Conservation (phyloP, 2,888 invertebrate species). For the Cylloceria caligata region DNA sequence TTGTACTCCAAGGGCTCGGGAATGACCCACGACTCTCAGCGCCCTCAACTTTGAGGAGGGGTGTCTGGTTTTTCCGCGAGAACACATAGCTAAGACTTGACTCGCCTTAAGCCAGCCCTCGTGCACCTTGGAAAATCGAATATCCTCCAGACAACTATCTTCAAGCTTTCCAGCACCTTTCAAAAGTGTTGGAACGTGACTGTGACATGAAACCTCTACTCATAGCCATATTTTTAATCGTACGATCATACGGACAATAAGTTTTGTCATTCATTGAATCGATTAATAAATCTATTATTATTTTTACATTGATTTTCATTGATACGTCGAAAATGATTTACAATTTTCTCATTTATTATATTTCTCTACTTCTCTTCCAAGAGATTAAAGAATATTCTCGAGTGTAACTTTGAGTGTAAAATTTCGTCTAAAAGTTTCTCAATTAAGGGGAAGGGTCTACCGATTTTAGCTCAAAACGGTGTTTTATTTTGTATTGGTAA, state of each 20-base stretch:
- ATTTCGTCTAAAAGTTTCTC: too few species aligned
- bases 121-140: background rate
- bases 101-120: background rate
- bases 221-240: background rate
- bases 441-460: too few species aligned
- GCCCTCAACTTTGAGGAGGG: background rate
- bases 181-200: background rate
- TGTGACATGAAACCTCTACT: background rate
- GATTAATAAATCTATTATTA: background rate
- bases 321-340: too few species aligned
- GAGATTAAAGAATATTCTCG: too few species aligned
- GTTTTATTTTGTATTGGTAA: too few species aligned
- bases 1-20: slow-evolving; percentile 16
- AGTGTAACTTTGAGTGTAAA: too few species aligned
- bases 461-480: too few species aligned
- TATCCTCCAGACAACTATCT: background rate
- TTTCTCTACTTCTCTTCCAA: too few species aligned
- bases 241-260: background rate
- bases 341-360: too few species aligned
- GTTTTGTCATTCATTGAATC: background rate
- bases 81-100: background rate
- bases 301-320: background rate
- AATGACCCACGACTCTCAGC: background rate
- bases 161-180: background rate
- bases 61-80: slow-evolving; percentile 51